Percentiles rank a stretch among this genome's conserved stretches.
phyloP scores from a whole-genome alignment of 2,888 invertebrate genomes.

The Stenolophus ochropezus region DNA sequence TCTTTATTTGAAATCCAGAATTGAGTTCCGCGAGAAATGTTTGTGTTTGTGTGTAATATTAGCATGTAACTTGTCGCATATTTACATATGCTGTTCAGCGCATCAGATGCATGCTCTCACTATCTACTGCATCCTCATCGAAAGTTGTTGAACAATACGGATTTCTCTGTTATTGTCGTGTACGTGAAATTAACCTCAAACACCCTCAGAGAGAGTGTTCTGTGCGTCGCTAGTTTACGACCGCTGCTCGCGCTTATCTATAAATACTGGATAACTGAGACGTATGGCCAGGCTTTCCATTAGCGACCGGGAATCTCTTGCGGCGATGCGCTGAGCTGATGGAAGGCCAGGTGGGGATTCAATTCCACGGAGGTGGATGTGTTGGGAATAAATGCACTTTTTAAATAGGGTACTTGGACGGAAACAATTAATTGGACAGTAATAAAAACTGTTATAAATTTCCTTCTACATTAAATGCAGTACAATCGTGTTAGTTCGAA shows the following conservation, averaged over 20 bases:
- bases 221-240: conserved; percentile 33
- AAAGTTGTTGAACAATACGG: background rate
- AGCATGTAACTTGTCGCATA: too few relatives aligned
- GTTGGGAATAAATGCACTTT: too few relatives aligned
- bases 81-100: too few relatives aligned
- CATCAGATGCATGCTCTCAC: too few relatives aligned
- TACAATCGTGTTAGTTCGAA: too few relatives aligned
- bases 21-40: too few relatives aligned
- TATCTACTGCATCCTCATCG: background rate
- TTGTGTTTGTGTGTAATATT: too few relatives aligned
- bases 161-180: conserved; percentile 4
- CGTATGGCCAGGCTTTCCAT: conserved; percentile 29
- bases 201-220: conserved; percentile 12
- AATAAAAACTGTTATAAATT: too few relatives aligned
- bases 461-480: too few relatives aligned
- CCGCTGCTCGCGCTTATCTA: conserved; percentile 17
- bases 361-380: background rate
- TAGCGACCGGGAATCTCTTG: conserved; percentile 13
- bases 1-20: too few relatives aligned
- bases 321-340: background rate
- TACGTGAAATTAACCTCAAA: conserved; percentile 23
- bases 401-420: too few relatives aligned
- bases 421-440: too few relatives aligned
- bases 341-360: background rate
- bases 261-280: conserved; percentile 42